A percentile compares a stretch with the other conserved stretches of the same genome.
Evolutionary conservation across 2,888 invertebrate genomes (phyloP).

Genomic region (Seladonia tumulorum): DNA sequence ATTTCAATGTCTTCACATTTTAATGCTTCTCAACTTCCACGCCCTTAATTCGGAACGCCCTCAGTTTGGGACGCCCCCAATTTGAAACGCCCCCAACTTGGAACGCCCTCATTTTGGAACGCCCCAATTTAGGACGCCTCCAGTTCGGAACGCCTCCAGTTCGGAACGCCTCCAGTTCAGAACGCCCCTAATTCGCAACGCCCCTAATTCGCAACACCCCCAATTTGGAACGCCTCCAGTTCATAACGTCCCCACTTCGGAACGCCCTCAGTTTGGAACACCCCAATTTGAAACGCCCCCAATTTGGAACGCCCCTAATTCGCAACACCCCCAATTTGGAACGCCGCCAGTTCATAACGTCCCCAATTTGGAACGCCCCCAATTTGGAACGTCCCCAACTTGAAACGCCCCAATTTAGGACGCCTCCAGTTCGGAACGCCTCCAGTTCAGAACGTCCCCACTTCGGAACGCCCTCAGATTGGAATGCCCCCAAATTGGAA

Average conservation of each 20-base stretch:
- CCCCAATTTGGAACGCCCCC: neutral
- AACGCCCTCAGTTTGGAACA: neutral
- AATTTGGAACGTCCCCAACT: too few species aligned
- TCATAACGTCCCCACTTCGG: neutral
- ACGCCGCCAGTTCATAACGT: neutral
- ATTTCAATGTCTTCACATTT: neutral
- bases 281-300: neutral
- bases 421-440: neutral
- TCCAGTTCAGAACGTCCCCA: too few species aligned
- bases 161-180: neutral
- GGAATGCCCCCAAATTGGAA: neutral
- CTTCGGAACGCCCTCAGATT: too few species aligned
- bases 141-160: neutral
- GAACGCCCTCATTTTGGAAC: neutral
- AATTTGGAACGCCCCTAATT: too few species aligned
- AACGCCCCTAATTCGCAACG: neutral
- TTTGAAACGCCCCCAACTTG: too few species aligned
- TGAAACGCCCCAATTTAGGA: too few species aligned
- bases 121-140: neutral
- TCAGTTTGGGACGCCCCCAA: neutral
- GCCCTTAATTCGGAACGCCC: neutral
- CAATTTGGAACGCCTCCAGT: neutral
- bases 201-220: too few species aligned
- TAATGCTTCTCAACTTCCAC: neutral
- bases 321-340: too few species aligned